These are phyloP conservation scores for Chondrosia reniformis DNA, from an alignment of 37 sponge, comb jelly and placozoan species.

Conservation along the genomic window DNA sequence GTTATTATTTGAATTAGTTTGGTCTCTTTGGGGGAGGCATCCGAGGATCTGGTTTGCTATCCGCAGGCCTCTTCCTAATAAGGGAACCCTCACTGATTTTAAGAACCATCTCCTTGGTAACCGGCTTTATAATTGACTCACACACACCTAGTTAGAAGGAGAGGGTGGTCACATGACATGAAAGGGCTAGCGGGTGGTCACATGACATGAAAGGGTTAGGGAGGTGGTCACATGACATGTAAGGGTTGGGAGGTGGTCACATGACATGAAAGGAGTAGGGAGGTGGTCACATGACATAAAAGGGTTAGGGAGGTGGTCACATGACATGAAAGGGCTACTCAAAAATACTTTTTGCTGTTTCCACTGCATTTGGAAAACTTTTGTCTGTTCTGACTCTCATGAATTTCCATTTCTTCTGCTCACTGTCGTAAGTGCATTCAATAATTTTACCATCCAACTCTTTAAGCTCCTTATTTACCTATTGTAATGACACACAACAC, in stretches of 20 bases:
- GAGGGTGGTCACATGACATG: too few relatives aligned
- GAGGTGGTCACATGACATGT: not conserved
- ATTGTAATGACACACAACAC: not conserved
- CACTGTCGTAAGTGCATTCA: slow-evolving; percentile 80
- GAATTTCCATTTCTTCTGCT: slow-evolving; percentile 70
- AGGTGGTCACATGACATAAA: too few relatives aligned
- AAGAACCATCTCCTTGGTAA: slow-evolving; percentile 69
- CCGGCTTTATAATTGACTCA: slow-evolving; percentile 63
- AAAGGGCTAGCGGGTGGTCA: too few relatives aligned
- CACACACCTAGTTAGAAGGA: slow-evolving; percentile 58
- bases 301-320: not conserved
- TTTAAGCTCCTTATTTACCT: slow-evolving; percentile 61
- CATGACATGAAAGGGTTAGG: not conserved
- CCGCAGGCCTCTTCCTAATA: too few relatives aligned
- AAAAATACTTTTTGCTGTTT: slow-evolving; percentile 77
- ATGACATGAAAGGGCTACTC: not conserved
- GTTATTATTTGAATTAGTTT: too few relatives aligned
- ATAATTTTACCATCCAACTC: slow-evolving; percentile 82
- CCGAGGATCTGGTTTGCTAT: too few relatives aligned
- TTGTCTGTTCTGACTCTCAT: slow-evolving; percentile 89
- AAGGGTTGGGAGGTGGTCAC: too few relatives aligned
- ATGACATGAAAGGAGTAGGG: too few relatives aligned
- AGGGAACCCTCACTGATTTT: slow-evolving; percentile 50
- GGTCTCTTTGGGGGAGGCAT: too few relatives aligned
- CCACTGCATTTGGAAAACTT: slow-evolving; percentile 79